A percentile compares a stretch with the other conserved stretches of the same genome.
These are phyloP conservation scores for Siderastrea radians DNA, from an alignment of 92 coral and sea anemone genomes.

Conservation along the genomic window DNA sequence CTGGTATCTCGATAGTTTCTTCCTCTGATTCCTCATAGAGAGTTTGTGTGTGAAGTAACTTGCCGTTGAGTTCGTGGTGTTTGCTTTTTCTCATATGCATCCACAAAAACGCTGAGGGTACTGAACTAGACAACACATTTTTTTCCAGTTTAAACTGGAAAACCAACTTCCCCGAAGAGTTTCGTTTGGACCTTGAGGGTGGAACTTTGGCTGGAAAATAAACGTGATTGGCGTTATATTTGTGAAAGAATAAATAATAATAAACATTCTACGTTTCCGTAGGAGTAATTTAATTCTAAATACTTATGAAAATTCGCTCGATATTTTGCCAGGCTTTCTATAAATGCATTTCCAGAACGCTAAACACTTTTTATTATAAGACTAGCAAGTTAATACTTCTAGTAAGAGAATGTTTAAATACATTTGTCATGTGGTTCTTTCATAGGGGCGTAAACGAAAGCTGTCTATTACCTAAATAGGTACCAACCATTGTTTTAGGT, in stretches of 20 bases:
- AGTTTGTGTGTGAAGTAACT: conserved; percentile 20
- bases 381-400: neutral
- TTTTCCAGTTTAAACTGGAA: conserved; percentile 61
- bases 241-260: neutral
- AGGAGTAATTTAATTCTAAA: too few species aligned
- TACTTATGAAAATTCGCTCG: too few species aligned
- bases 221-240: neutral
- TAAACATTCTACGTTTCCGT: neutral
- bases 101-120: conserved; percentile 68
- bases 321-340: too few species aligned
- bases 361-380: too few species aligned
- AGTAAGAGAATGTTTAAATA: neutral
- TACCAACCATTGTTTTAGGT: conserved; percentile 19
- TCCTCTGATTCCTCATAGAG: neutral
- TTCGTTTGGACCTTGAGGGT: conserved; percentile 6
- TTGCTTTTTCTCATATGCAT: conserved; percentile 43
- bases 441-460: neutral
- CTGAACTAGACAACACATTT: conserved; percentile 37
- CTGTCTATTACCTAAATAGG: neutral
- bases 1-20: neutral
- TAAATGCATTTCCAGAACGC: neutral
- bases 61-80: conserved; percentile 15
- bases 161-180: conserved; percentile 48
- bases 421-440: neutral
- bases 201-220: conserved; percentile 50